Conservation (phyloP, 2,797 vertebrate genomes). For the Triplophysa bombifrons region DNA sequence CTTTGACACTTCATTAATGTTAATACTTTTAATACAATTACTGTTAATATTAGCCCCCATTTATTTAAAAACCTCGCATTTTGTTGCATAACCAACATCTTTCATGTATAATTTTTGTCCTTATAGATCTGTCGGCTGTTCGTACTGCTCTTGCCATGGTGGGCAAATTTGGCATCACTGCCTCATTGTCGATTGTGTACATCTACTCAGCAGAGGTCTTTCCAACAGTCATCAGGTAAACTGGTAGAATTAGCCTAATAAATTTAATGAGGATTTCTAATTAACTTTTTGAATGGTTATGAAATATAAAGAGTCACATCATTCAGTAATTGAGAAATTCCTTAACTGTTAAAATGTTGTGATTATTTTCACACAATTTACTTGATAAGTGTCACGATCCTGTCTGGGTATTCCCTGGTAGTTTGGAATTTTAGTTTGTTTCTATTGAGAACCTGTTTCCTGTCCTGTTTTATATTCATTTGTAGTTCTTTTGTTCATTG, state of each 20-base stretch:
- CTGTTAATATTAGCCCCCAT: too few species aligned
- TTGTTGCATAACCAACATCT: slow-evolving; percentile 1
- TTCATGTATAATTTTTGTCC: background rate
- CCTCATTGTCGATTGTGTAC: slow-evolving; percentile 78
- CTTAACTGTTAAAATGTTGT: too few species aligned
- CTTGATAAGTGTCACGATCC: too few species aligned
- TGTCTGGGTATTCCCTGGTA: too few species aligned
- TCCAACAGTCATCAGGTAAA: slow-evolving; percentile 83
- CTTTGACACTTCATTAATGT: background rate
- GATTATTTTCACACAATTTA: too few species aligned
- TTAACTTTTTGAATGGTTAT: background rate
- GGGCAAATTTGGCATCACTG: slow-evolving; percentile 79
- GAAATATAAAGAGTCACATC: background rate
- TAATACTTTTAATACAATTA: too few species aligned
- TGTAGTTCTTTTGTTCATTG: too few species aligned
- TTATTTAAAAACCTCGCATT: too few species aligned
- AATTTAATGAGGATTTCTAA: background rate
- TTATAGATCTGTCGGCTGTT: slow-evolving; percentile 67
- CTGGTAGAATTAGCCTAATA: background rate
- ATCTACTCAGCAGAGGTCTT: slow-evolving; percentile 83
- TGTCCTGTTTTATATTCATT: too few species aligned
- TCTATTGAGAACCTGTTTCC: too few species aligned
- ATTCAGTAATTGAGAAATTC: too few species aligned
- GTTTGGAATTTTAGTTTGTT: too few species aligned
- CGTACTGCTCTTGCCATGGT: slow-evolving; percentile 77